Conservation (phyloP, 2,113 vertebrate species). For the Pipa parva region DNA sequence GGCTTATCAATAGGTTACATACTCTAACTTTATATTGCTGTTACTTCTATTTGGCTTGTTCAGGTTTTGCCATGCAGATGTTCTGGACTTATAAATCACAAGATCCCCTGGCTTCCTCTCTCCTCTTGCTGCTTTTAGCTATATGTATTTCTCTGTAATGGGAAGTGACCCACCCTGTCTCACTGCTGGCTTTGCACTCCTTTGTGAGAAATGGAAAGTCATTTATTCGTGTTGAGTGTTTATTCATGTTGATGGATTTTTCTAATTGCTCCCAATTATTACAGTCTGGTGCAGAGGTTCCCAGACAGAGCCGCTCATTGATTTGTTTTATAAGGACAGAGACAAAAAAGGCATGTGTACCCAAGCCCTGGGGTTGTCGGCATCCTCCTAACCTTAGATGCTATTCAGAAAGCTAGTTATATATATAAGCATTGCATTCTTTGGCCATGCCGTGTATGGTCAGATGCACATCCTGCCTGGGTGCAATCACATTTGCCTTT, state of each 20-base stretch:
- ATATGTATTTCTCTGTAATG: no score
- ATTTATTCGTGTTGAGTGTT: conserved; percentile 45
- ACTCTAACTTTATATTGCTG: no score
- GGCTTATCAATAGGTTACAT: no score
- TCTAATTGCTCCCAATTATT: conserved; percentile 61
- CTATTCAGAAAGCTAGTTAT: neutral
- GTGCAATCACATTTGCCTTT: neutral
- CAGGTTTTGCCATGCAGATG: no score
- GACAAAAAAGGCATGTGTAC: conserved; percentile 49
- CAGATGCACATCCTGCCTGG: neutral
- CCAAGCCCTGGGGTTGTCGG: conserved; percentile 31
- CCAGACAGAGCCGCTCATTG: conserved; percentile 52
- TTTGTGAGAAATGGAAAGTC: conserved; percentile 24
- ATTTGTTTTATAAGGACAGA: conserved; percentile 56
- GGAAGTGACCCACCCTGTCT: conserved; percentile 9
- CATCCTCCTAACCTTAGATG: neutral
- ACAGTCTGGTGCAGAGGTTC: conserved; percentile 49
- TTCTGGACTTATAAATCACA: no score
- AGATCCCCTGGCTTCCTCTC: neutral
- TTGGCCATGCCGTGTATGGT: neutral
- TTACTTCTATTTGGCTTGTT: no score
- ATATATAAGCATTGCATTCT: conserved; percentile 9
- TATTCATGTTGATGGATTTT: conserved; percentile 48
- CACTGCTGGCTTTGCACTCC: neutral
- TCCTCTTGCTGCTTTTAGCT: no score